Conservation (phyloP, 1,140 invertebrate genomes). For the Pemphigus obesinymphae region DNA sequence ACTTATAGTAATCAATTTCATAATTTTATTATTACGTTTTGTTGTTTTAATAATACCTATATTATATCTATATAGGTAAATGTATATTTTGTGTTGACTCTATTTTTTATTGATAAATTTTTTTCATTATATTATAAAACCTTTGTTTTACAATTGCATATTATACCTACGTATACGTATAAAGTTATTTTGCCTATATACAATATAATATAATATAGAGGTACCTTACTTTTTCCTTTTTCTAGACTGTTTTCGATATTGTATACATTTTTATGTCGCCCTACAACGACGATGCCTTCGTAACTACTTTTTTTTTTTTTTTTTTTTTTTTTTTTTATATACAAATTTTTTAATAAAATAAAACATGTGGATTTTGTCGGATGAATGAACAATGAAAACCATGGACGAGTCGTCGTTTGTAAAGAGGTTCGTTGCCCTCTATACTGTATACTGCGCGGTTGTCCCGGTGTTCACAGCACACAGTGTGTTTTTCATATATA, state of each 20-base stretch:
- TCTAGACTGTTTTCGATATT: neutral
- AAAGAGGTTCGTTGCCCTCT: constrained; percentile 11
- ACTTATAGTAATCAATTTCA: too few relatives aligned
- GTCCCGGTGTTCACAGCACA: neutral
- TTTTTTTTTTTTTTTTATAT: too few relatives aligned
- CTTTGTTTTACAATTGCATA: neutral
- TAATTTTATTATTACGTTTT: too few relatives aligned
- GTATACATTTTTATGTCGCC: neutral
- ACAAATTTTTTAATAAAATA: too few relatives aligned
- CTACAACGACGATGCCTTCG: neutral
- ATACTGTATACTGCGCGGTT: too few relatives aligned
- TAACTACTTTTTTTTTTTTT: neutral
- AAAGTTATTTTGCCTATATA: neutral
- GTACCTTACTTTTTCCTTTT: neutral
- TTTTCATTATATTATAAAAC: neutral
- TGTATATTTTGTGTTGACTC: too few relatives aligned
- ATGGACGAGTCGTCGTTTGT: neutral
- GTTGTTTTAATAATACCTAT: too few relatives aligned
- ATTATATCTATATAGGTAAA: too few relatives aligned
- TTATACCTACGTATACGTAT: neutral
- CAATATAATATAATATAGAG: neutral
- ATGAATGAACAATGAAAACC: constrained; percentile 16
- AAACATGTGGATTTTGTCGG: constrained; percentile 17
- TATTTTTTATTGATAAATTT: too few relatives aligned
- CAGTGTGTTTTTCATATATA: neutral